phyloP scores from a whole-genome alignment of 1,140 invertebrate species.

The Penaeus vannamei region DNA sequence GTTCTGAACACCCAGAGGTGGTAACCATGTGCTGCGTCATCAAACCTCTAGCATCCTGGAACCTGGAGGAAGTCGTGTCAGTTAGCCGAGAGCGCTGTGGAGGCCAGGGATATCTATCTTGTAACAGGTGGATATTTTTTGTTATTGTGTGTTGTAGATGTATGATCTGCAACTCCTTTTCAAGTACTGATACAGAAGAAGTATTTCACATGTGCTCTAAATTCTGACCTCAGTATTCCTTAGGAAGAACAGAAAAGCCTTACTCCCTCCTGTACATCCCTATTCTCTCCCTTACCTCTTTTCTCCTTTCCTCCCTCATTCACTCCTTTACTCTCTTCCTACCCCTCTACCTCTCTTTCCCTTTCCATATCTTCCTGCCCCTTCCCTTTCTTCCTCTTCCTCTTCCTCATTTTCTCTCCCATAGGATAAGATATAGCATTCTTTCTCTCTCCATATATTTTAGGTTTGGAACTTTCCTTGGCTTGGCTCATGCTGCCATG shows the following conservation, averaged over 20 bases:
- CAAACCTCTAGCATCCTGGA: conserved; percentile 71
- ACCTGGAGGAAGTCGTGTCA: conserved; percentile 70
- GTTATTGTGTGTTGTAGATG: background rate
- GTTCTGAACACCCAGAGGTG: conserved; percentile 70
- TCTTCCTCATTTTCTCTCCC: background rate
- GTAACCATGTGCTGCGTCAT: conserved; percentile 72
- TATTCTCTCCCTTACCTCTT: too few relatives aligned
- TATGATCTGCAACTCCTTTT: background rate
- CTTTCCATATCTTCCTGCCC: too few relatives aligned
- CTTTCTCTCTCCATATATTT: conserved; percentile 8
- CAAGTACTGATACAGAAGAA: background rate
- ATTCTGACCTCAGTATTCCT: too few relatives aligned
- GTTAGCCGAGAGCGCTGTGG: conserved; percentile 71
- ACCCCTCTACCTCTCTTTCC: too few relatives aligned
- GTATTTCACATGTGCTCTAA: background rate
- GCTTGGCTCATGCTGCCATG: conserved; percentile 70
- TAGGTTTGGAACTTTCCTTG: conserved; percentile 70
- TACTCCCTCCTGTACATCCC: too few relatives aligned
- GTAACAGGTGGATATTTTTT: conserved; percentile 68
- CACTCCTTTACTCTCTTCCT: too few relatives aligned
- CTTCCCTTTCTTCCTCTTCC: too few relatives aligned
- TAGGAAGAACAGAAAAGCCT: too few relatives aligned
- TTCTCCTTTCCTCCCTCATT: too few relatives aligned
- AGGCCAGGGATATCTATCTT: conserved; percentile 71
- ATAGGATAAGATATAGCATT: background rate